Base-by-base conservation (phyloP, 2,888 invertebrate genomes). In the Melieria picta region DNA sequence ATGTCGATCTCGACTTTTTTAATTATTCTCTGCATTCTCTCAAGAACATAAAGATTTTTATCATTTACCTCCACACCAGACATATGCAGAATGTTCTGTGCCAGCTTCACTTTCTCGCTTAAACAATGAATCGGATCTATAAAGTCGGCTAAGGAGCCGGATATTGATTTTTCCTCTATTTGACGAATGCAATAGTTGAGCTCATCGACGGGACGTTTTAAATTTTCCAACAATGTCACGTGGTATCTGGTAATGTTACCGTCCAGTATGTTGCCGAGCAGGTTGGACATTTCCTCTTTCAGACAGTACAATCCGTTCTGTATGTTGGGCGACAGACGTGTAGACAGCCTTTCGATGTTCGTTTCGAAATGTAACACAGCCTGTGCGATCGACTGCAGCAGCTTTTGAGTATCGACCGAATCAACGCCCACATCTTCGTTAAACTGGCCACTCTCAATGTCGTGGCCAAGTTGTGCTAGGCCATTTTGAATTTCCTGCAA, bases 401-500 rank as follows among this genome's bases (percentile, higher is more conserved):
- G 77, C 66, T 85, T 86, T 73, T 88, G 87, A 3, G 85, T 84
- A 65, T 87, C 88, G 9, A 82, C 83, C 16, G 85, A 80, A 69
- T 87, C 86, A 50, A 83, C 71, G 1, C 80, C 79, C 4, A 81
- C 80, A 5, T 87, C 85, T 30, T 81, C 80, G 1, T 80, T 79
- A 6, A 84, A 74, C 60, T 85, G 85, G 0, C 85, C 85, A 7
- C 83, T 84, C 75, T 87, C 83, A 50, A 89, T 83, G 71, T 88
- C 87, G 72, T 88, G 87, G 9, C 88, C 88, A 71, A 89, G 76
- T 72, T 86, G 80, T 70, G 87, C 88, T 58, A 91, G 79, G 42
- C 89, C 89, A 69, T 85, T 87, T 82, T 90, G 89, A 67, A 91
- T 89, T 84, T 90, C 90, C 69, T 89, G 89, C 11, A 92, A 85